Percentiles rank a stretch among this genome's conserved stretches.
Evolutionary conservation across 2,113 vertebrate genomes (phyloP).

Genomic region (Hipposideros armiger): DNA sequence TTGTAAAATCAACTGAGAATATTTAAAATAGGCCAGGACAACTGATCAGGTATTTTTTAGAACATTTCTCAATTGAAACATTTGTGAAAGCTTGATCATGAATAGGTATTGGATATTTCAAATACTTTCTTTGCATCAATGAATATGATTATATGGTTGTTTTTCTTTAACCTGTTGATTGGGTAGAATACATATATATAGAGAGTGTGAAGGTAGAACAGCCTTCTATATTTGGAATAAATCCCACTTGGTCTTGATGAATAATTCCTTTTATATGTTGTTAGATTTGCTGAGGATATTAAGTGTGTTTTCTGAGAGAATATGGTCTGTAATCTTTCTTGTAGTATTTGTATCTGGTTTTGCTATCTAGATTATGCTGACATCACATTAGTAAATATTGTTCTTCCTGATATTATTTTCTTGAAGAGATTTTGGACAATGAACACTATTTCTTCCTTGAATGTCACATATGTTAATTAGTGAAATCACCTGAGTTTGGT

Average conservation of each 20-base stretch:
- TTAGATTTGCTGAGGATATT: not conserved
- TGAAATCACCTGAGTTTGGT: not conserved
- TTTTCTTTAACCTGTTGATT: not conserved
- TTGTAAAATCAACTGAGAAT: not conserved
- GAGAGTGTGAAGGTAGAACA: not conserved
- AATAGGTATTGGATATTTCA: not conserved
- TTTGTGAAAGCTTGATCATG: not conserved
- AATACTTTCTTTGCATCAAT: not conserved
- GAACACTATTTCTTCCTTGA: not conserved
- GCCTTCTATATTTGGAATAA: not conserved
- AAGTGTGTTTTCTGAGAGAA: not conserved
- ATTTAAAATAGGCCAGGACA: not conserved
- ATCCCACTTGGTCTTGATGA: not conserved
- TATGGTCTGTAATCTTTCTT: not conserved
- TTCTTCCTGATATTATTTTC: not conserved
- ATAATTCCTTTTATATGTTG: not conserved
- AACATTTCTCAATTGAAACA: not conserved
- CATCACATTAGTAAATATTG: not conserved
- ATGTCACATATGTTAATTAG: not conserved
- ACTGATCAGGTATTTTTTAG: not conserved
- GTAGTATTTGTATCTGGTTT: not conserved
- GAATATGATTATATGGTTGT: not conserved
- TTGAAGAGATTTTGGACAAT: not conserved
- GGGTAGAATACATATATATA: not conserved
- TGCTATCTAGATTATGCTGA: not conserved